Base-by-base conservation (phyloP, 2,888 invertebrate species). In the Protodeltote pygarga region DNA sequence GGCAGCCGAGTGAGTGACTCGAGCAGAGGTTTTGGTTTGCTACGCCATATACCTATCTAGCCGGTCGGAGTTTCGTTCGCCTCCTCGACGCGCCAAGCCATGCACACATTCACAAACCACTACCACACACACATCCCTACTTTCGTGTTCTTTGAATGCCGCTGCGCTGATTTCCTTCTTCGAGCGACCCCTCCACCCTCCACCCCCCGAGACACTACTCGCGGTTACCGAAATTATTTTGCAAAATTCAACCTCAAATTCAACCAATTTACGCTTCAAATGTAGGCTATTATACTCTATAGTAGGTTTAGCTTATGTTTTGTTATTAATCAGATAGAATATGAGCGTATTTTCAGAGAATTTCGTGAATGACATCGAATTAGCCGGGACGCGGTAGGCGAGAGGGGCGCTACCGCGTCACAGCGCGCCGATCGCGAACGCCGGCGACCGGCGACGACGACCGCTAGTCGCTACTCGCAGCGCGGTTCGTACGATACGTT, bases 151-250 rank as follows among this genome's bases (percentile, higher is more conserved):
- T 77, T 74, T 74, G 76, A 81, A 80, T 80, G 83, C 79, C 80
- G 80, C 69, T 77, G 75, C 81, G 83, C 81, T 84, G 84, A 84
- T 87, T 87, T 87, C 85, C 85, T 88, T 85, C 85, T 81, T 79
- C 75, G 75, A 75, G 73, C 74, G 69, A 68, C 71, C 71, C 79
- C 81, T 79, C 76, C 67, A 73, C 77, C 76, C 72, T 52, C 75
- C 72, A 47, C 73, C 75, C 77, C 78, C 73, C 79, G 69, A 79
- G 75, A 79, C 79, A 77, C 77, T 75, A 73, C 52, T 46, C 54
- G 54, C 47, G 50, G 54, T 51, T 57, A 54, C 39, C 41, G 19
- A 47, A 65, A 52, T 45, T 58, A 40, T 64, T 64, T 9, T 40
- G 35, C 35, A 47, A 64, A 52, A 47, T 55, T 65, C 35, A 16